Evolutionary conservation across 2,113 vertebrate genomes (phyloP).

Genomic region (Ammospiza nelsoni): DNA sequence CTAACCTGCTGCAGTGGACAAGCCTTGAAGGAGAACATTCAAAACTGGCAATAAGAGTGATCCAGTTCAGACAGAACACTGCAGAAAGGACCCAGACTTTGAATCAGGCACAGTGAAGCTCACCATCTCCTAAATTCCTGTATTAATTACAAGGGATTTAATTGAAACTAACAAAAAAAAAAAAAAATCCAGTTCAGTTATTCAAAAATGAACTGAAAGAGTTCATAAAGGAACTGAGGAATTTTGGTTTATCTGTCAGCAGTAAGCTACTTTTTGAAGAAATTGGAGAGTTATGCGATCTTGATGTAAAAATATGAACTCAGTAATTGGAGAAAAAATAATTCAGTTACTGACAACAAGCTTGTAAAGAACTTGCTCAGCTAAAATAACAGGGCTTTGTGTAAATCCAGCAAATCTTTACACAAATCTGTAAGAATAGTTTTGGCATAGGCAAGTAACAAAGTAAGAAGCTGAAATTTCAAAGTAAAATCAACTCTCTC

Average conservation of each 20-base stretch:
- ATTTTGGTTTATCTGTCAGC: neutral
- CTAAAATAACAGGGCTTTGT: slow-evolving; percentile 23
- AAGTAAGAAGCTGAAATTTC: slow-evolving; percentile 28
- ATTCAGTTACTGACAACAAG: neutral
- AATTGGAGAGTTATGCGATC: neutral
- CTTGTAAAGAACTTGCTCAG: slow-evolving; percentile 6
- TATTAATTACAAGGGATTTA: neutral
- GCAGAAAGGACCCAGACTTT: neutral
- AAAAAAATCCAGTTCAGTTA: neutral
- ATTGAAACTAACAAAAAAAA: neutral
- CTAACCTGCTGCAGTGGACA: neutral
- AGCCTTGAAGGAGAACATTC: neutral
- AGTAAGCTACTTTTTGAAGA: neutral
- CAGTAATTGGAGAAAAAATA: neutral
- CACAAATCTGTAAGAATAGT: slow-evolving; percentile 6
- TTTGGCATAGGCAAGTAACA: neutral
- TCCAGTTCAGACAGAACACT: neutral
- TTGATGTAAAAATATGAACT: neutral
- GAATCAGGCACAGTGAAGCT: neutral
- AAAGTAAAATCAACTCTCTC: slow-evolving; percentile 3
- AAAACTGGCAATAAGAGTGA: neutral
- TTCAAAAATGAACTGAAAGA: neutral
- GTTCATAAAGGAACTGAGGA: neutral
- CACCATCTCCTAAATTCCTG: neutral
- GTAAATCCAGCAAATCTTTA: slow-evolving; percentile 26